Base-by-base conservation (phyloP, 2,797 vertebrate species). In the Merluccius polli region DNA sequence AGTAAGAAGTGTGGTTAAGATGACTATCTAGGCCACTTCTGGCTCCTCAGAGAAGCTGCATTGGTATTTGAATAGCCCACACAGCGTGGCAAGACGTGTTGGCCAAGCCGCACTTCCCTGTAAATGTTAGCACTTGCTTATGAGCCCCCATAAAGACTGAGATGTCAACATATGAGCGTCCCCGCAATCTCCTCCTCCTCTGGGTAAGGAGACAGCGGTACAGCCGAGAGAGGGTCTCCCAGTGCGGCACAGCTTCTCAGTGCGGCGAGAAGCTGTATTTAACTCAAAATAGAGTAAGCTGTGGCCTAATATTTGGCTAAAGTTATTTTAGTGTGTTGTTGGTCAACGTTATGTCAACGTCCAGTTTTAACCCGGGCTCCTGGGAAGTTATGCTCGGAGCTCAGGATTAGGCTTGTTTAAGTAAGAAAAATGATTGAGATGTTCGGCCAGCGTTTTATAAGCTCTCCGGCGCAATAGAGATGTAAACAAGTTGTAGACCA, bases 91-190 rank as follows among this genome's bases (percentile, higher is more conserved):
- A 92, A 89, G 71, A 91, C n/a, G 3, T n/a, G 21, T 8, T 75
- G 12, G 89, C 93, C 92, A 93, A n/a, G 87, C 79, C 82, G 84
- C 36, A 31, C 84, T 83, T 84, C 21, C 89, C 80, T 86, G 92
- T 85, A 92, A 93, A 94, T 90, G 92, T 93, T 92, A 90, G 87
- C 90, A 88, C 90, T 89, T 85, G 84, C 88, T 93, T 91, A 93
- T 83, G 84, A 86, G 80, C 79, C 83, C 79, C 83, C 84, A 90
- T 91, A 92, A 93, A 92, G 77, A 87, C n/a, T n/a, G n/a, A 73
- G 87, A 89, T 90, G 91, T 93, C 91, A 91, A 92, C 93, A 94
- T 91, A 92, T 92, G 92, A 93, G 87, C 75, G 72, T 82, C 84
- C 36, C 18, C 74, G 73, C 83, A 87, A 91, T 90, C 87, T 83